Evolutionary conservation across 2,888 invertebrate species (phyloP), one percentile per base, ranked within the genome.

Genomic region (Leptinotarsa juncta): DNA sequence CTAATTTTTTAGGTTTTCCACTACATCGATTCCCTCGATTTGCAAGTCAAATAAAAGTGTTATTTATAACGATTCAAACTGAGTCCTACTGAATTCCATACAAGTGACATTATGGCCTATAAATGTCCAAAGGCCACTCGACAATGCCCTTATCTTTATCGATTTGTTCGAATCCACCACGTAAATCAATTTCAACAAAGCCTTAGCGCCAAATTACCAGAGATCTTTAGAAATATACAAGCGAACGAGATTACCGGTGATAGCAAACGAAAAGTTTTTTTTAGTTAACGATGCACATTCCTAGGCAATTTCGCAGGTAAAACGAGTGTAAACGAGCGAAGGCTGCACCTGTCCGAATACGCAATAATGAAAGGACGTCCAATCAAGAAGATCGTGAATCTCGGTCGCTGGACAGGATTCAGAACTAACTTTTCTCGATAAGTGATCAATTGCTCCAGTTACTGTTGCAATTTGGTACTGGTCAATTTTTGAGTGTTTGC

Each of bases 301-400:
- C 70, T 73, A 62, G 65, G 70, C 66, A 57, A 66, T 70, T 73
- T 73, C 65, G 73, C 73, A 73, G 73, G 73, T 73, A 73, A 66
- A 57, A 49, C 66, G 73, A 70, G 66, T 66, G 66, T 69, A 70
- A 73, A 69, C 70, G 70, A 73, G 57, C 26, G 55, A 62, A 62
- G 48, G 66, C 49, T 73, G 68, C 73, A 73, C 73, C 73, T 73
- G 73, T 57, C 70, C n/a, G 53, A 48, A 60, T 70, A 49, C 73
- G 70, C 66, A 62, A 62, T 62, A 62, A 62, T 69, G 65, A 65
- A 73, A 65, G 73, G 69, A 73, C 55, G 55, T 73, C 32, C 62
- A 69, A 73, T 73, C 55, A 73, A 67, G 73, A 73, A 65, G 69
- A 42, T 73, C 68, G 42, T 48, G 57, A 57, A 48, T 55, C 49